Base-by-base conservation (phyloP, 2,888 invertebrate species). In the Dicranocentrus wangi region DNA sequence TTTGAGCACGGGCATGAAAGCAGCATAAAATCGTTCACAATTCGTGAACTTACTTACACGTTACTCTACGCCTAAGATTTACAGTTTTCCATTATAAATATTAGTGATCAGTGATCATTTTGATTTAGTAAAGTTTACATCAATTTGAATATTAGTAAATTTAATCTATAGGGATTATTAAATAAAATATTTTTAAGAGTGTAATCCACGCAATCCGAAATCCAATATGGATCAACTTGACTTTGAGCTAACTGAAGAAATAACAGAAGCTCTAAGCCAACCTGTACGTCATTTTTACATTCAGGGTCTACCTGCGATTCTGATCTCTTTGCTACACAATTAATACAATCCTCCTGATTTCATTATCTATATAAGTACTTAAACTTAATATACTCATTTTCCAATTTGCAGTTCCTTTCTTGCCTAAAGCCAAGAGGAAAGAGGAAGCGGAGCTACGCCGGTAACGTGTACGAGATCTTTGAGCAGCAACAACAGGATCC, bases 211-310 rank as follows among this genome's bases (percentile, higher is more conserved):
- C n/a, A n/a, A n/a, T n/a, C n/a, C n/a, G n/a, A n/a, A n/a, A n/a
- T n/a, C n/a, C n/a, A 70, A 70, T 61, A 73, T 73, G 73, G 73
- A 73, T 39, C 73, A 73, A 53, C 53, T 73, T 13, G 73, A 73
- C 28, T 73, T 73, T 63, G 53, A 63, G n/a, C 8, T 73, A 17
- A 63, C 73, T 7, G 51, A 73, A 8, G 63, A 73, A 17, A 28
- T 73, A 19, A 47, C 61, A n/a, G 39, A 28, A 17, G 53, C 27
- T 10, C 28, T 73, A 32, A 73, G 73, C 21, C 27, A 47, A 25
- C 53, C 73, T 2, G 73, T 73, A 73, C 63, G 58, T 69, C 5
- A 23, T 53, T 1, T 13, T 19, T 42, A 2, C 13, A 2, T 28
- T 8, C 1, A 19, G 15, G 17, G 17, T 7, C 7, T 32, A 43